Evolutionary conservation across 2,113 vertebrate species (phyloP).

Genomic region (Proterorhinus semilunaris): DNA sequence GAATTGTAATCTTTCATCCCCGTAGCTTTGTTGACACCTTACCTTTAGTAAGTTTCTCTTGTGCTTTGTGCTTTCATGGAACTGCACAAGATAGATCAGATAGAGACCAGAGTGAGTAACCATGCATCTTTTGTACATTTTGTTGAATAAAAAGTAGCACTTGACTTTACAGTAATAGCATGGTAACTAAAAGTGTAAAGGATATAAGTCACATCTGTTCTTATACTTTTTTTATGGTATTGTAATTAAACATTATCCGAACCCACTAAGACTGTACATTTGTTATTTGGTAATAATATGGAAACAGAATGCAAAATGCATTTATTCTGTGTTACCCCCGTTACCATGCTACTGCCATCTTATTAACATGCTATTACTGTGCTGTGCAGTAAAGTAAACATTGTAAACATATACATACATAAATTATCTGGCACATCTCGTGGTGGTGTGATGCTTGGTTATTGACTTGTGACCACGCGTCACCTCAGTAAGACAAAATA

Average conservation of each 20-base stretch:
- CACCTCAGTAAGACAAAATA: constrained; percentile 36
- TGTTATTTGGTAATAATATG: no score
- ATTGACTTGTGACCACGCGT: constrained; percentile 29
- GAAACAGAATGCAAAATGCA: no score
- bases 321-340: no score
- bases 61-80: background rate
- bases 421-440: background rate
- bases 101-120: background rate
- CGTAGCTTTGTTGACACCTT: background rate
- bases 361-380: background rate
- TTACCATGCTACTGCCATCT: no score
- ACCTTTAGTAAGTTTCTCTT: constrained; percentile 1
- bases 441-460: constrained; percentile 23
- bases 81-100: background rate
- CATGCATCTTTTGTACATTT: background rate
- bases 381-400: background rate
- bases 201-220: no score
- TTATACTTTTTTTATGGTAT: no score
- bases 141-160: background rate
- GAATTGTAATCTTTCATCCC: background rate
- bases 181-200: no score
- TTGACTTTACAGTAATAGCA: no score
- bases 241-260: no score
- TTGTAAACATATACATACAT: background rate
- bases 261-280: no score